These are phyloP conservation scores for Xiphophorus couchianus DNA, from an alignment of 2,113 vertebrate species.

Conservation along the genomic window DNA sequence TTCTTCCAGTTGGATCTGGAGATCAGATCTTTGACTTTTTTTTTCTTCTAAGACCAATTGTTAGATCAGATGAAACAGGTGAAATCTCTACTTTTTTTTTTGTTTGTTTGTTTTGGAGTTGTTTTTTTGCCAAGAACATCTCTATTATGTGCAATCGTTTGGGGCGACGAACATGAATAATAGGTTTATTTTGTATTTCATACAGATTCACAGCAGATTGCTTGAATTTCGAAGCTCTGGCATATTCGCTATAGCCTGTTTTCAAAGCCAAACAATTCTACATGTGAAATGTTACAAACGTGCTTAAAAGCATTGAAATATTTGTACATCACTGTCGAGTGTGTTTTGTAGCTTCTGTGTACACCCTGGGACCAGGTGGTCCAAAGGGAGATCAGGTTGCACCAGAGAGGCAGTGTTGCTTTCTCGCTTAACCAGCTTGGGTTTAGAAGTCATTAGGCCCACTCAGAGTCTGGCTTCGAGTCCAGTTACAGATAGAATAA, in stretches of 20 bases:
- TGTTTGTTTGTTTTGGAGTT: not conserved
- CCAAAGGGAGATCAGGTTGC: conserved; percentile 67
- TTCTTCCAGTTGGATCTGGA: conserved; percentile 9
- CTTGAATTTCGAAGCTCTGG: not conserved
- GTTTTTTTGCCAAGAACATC: conserved; percentile 34
- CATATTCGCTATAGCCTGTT: not conserved
- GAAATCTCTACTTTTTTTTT: conserved; percentile 11
- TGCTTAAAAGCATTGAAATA: conserved; percentile 22
- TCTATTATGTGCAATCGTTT: conserved; percentile 3
- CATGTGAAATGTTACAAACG: not conserved
- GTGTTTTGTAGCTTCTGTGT: conserved; percentile 31
- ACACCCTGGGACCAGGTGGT: conserved; percentile 65
- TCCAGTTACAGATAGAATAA: conserved; percentile 76
- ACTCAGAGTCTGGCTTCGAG: conserved; percentile 57
- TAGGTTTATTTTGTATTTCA: not conserved
- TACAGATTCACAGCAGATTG: not conserved
- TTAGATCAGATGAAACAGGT: conserved; percentile 35
- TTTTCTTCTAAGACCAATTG: conserved; percentile 49
- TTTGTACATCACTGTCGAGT: conserved; percentile 32
- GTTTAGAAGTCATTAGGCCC: conserved; percentile 71
- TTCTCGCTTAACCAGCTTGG: conserved; percentile 73
- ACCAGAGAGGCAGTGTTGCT: conserved; percentile 47
- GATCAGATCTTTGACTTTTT: conserved; percentile 30
- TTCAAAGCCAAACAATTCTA: conserved; percentile 13
- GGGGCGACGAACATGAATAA: not conserved